Percentiles rank a stretch among this genome's conserved stretches.
Evolutionary conservation across 2,888 invertebrate genomes (phyloP).

Genomic region (Orthonevra nobilis): DNA sequence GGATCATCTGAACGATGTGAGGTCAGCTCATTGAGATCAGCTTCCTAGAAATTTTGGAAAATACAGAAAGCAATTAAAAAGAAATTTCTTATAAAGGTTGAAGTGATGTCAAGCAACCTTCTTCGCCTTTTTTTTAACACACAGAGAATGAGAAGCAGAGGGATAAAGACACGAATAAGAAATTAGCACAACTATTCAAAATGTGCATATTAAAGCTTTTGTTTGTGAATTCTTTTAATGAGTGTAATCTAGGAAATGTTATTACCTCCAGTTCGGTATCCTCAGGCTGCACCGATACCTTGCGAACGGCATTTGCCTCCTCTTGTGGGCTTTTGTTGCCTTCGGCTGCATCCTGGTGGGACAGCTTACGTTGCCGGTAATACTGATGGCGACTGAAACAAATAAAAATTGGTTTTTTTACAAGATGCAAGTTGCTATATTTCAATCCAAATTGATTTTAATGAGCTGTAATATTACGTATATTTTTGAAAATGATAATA

Average conservation of each 20-base stretch:
- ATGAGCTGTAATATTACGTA: too few species aligned
- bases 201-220: neutral
- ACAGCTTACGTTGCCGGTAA: constrained; percentile 87
- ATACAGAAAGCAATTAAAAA: constrained; percentile 10
- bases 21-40: constrained; percentile 90
- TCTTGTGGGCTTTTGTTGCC: constrained; percentile 77
- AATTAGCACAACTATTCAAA: constrained; percentile 51
- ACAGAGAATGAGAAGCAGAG: constrained; percentile 52
- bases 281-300: constrained; percentile 86
- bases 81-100: constrained; percentile 5
- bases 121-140: constrained; percentile 49
- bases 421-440: too few species aligned
- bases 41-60: constrained; percentile 78
- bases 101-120: constrained; percentile 57
- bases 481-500: too few species aligned
- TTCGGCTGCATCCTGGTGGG: constrained; percentile 87
- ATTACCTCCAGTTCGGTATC: constrained; percentile 87
- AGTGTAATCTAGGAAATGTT: constrained; percentile 8
- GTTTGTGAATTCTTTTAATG: constrained; percentile 1
- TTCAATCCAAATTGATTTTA: too few species aligned
- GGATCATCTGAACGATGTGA: constrained; percentile 89
- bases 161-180: constrained; percentile 54
- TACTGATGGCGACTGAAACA: constrained; percentile 83
- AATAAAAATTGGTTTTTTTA: too few species aligned
- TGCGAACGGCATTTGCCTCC: constrained; percentile 77